Evolutionary conservation across 2,888 invertebrate species (phyloP), one percentile per base, ranked within the genome.

Genomic region (Corythucha ciliata): DNA sequence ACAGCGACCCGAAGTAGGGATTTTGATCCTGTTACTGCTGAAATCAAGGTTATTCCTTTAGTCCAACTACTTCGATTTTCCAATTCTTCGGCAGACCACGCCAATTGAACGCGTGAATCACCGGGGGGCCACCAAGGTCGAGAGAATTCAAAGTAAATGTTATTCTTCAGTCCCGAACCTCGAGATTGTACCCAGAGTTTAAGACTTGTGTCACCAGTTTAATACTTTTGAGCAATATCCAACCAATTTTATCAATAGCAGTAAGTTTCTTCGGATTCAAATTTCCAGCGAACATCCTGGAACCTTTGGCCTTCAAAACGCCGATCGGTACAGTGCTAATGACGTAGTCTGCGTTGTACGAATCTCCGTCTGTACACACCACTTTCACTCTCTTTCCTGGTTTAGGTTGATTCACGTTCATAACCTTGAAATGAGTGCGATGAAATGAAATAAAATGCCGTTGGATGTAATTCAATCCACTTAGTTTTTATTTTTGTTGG

Each of bases 301-400:
- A 75, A 7, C 80, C 78, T 63, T 83, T 79, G 60, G 78, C 78
- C 66, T 87, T 87, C 5, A 89, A 70, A 36, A 82, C 83, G 5
- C 88, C 88, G 10, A 89, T 71, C 0, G 88, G 81, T 40, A 84
- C 71, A 0, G 86, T 87, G 27, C 83, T 68, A 48, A 89, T 78
- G 2, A 83, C 81, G 62, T 87, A 85, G 66, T 88, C 85, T 0
- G 80, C 82, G 1, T 70, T 70, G 60, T 77, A 71, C 62, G 79
- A 78, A 57, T 80, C 78, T 2, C 83, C 83, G 64, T 84, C 83
- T 62, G 79, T 74, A 63, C 81, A 80, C 61, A 78, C 78, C 1
- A 84, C 76, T 14, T 78, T 68, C 3, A 78, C 79, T 16, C 80
- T 72, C 0, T 33, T 41, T 16, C 34, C 21, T 22, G 27, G 32